Conservation (phyloP, 2,113 vertebrate species). For the Phalacrocorax pelagicus region DNA sequence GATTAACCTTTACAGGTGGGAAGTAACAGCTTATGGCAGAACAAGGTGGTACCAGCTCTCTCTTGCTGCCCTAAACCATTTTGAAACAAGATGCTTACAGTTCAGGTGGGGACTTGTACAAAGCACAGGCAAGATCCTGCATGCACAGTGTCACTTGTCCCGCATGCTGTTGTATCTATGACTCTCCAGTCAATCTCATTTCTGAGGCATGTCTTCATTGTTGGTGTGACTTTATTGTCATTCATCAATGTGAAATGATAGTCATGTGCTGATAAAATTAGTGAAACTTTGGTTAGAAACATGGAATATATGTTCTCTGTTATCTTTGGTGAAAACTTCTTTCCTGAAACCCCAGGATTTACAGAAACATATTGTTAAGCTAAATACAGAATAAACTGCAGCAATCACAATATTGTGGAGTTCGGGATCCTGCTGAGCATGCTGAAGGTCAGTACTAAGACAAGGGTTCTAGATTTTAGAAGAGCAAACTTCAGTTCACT, state of each 20-base stretch:
- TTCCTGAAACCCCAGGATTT: background rate
- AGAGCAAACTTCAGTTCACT: no score
- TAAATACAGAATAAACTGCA: background rate
- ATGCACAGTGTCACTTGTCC: background rate
- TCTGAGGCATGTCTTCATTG: background rate
- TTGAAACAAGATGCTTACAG: background rate
- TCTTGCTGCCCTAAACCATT: background rate
- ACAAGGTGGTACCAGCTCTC: background rate
- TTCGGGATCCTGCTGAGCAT: no score
- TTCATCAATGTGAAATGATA: background rate
- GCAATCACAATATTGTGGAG: no score
- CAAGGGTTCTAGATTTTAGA: no score
- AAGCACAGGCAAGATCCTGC: background rate
- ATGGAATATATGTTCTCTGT: background rate
- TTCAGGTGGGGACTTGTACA: background rate
- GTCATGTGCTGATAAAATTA: background rate
- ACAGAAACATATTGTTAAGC: background rate
- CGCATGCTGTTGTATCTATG: accelerated
- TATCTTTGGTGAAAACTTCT: background rate
- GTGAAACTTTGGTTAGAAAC: background rate
- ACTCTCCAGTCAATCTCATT: background rate
- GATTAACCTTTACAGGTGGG: background rate
- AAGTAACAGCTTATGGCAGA: background rate
- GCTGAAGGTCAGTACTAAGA: no score
- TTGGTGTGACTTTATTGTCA: background rate